Conservation (phyloP, 2,113 vertebrate species). For the Pomatorhinus ruficollis region DNA sequence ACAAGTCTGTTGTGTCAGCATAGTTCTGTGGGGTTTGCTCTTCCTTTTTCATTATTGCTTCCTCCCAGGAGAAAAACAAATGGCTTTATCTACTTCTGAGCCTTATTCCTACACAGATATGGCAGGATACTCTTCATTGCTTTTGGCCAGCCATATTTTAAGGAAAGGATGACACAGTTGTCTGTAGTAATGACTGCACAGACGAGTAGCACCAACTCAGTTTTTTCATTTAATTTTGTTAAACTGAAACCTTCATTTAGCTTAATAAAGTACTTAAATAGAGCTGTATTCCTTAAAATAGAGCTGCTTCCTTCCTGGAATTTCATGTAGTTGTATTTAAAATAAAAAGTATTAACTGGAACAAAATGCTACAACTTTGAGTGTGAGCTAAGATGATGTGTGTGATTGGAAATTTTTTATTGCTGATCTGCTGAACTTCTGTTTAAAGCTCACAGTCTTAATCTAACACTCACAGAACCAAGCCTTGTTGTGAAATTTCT, state of each 20-base stretch:
- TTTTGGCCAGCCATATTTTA: background rate
- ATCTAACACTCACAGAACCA: background rate
- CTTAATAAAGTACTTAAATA: background rate
- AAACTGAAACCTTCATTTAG: background rate
- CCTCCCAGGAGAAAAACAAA: background rate
- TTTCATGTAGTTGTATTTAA: background rate
- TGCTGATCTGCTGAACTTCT: background rate
- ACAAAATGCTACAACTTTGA: background rate
- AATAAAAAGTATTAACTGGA: background rate
- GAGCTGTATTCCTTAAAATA: background rate
- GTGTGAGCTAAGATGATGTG: background rate
- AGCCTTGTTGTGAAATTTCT: background rate
- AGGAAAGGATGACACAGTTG: background rate
- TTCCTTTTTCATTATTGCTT: background rate
- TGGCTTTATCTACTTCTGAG: background rate
- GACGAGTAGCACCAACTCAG: background rate
- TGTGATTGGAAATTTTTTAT: background rate
- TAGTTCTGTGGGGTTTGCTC: background rate
- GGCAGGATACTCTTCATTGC: background rate
- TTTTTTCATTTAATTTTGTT: background rate
- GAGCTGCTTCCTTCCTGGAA: background rate
- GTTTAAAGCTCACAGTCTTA: background rate
- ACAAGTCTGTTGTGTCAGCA: background rate
- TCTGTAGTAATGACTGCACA: background rate
- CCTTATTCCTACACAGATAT: background rate